Evolutionary conservation across 2,797 vertebrate species (phyloP), one percentile per base, ranked within the genome.

Genomic region (Mus spretus): DNA sequence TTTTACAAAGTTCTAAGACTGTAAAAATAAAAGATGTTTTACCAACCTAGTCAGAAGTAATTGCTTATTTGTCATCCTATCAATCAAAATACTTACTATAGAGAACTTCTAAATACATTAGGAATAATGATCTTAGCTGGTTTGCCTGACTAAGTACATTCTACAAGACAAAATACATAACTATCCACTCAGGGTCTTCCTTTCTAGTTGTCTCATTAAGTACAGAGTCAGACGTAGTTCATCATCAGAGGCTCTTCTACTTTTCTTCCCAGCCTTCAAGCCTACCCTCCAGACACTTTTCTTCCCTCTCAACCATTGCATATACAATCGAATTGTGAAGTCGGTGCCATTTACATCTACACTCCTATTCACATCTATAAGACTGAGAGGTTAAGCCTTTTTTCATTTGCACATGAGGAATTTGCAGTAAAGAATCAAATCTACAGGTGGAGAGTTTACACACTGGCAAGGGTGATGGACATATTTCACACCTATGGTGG

Each of bases 51-150:
- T 85, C 31, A 90, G 47, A 92, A 94, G 59, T 26, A 87, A 83
- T 74, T 89, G 65, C 15, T 77, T 77, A 59, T 83, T 17, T 93
- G n/a, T 94, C 55, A 95, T 79, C n/a, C 26, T 90, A 47, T 94
- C 88, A 97, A 50, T 88, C 61, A 92, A 93, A 77, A 26, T 3
- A 19, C 14, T 85, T 95, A 80, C 11, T 81, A 94, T 78, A 0
- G 67, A 87, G 37, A 93, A 78, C 0, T 53, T 92, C 1, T 20
- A 91, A 82, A 47, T 95, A 10, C 89, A 1, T 2, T n/a, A 89
- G 11, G 6, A 96, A 59, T 89, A 87, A 89, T 94, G 77, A 81
- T 87, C 61, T 94, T 19, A 6, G 2, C 9, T 72, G 55, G 0
- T 47, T 40, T 86, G 9, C 86, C 70, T 13, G 3, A 70, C 10